Percentiles rank a stretch among this genome's conserved stretches.
Evolutionary conservation across 1,140 invertebrate species (phyloP).

Genomic region (Nasonia longicornis): DNA sequence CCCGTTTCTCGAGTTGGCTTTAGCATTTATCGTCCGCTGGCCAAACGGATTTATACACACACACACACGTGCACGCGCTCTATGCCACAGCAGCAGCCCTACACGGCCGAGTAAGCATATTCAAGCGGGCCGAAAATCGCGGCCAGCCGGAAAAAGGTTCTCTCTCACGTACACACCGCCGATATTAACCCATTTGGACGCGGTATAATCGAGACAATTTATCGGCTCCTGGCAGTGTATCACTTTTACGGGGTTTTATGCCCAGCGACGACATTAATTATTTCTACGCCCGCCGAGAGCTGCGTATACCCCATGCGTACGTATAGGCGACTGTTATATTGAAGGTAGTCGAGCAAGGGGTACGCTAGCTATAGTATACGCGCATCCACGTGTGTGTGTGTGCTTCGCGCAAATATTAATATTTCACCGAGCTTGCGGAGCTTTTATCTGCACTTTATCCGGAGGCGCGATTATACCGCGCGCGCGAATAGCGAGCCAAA

Average conservation of each 20-base stretch:
- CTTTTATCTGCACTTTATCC: constrained; percentile 21
- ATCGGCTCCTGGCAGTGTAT: constrained; percentile 47
- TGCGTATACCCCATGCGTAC: background rate
- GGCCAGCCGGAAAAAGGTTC: constrained; percentile 25
- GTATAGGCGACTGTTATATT: background rate
- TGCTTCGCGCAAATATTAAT: constrained; percentile 28
- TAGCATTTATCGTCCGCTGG: constrained; percentile 27
- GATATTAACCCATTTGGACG: constrained; percentile 54
- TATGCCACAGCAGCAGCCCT: no score
- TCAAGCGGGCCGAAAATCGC: constrained; percentile 3
- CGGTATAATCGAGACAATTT: constrained; percentile 53
- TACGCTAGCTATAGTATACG: background rate
- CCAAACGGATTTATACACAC: background rate
- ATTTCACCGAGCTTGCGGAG: constrained; percentile 17
- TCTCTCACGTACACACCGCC: background rate
- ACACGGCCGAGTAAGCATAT: background rate
- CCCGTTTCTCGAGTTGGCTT: constrained; percentile 13
- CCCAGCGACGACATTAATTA: constrained; percentile 24
- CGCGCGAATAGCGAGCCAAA: background rate
- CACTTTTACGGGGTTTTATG: constrained; percentile 45
- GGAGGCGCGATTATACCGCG: background rate
- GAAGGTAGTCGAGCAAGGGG: background rate
- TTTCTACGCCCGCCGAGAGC: background rate
- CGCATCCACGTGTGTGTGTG: background rate
- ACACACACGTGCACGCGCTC: no score